These are phyloP conservation scores for Lepus oiostolus DNA, from an alignment of 2,797 vertebrate species.

Conservation along the genomic window DNA sequence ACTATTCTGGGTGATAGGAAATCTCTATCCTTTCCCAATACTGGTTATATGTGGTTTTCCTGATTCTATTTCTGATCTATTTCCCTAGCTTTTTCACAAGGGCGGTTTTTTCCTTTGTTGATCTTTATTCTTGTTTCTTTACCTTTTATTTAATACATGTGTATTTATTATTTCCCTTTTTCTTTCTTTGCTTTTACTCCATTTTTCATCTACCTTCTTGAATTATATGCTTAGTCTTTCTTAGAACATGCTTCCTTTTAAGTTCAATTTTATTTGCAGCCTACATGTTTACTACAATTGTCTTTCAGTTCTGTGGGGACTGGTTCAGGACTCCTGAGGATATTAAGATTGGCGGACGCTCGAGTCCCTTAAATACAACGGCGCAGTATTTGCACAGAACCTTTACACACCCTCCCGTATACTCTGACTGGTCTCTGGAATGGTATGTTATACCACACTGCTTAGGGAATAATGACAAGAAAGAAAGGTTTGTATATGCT, in stretches of 20 bases:
- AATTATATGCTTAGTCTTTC: not conserved
- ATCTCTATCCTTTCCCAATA: not conserved
- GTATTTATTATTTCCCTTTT: not conserved
- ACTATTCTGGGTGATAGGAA: not conserved
- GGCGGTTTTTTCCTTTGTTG: not conserved
- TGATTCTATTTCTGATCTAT: constrained; percentile 26
- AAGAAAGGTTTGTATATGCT: not conserved
- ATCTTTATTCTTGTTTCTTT: constrained; percentile 11
- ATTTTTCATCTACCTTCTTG: not conserved
- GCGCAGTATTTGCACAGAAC: not conserved
- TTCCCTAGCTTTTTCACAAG: constrained; percentile 21
- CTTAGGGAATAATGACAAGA: not conserved
- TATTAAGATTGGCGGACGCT: not conserved
- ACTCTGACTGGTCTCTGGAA: not conserved
- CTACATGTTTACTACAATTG: not conserved
- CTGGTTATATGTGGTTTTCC: not conserved
- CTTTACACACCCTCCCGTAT: rapidly evolving
- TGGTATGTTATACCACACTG: not conserved
- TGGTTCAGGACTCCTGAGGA: not conserved
- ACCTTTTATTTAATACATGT: not conserved
- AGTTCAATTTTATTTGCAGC: not conserved
- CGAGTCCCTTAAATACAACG: not conserved
- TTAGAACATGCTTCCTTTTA: not conserved
- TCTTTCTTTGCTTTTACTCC: not conserved
- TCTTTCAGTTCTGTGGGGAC: not conserved